These are phyloP conservation scores for Phymastichus coffea DNA, from an alignment of 1,140 invertebrate genomes.

Conservation along the genomic window DNA sequence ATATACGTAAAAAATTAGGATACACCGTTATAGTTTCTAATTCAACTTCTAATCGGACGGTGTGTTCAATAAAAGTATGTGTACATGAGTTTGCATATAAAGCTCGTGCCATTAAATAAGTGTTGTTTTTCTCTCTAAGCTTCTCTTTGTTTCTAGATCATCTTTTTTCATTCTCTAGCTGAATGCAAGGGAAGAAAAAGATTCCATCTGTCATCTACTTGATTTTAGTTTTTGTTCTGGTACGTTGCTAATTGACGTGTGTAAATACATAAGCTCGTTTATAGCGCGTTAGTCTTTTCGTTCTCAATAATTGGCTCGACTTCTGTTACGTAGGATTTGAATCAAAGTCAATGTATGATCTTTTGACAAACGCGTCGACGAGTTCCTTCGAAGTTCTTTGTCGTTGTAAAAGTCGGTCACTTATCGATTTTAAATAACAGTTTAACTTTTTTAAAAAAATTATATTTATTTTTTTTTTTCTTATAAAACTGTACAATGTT, in stretches of 20 bases:
- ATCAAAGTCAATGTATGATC: background rate
- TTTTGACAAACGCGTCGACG: background rate
- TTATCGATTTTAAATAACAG: no score
- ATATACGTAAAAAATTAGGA: slow-evolving; percentile 43
- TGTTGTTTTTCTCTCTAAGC: background rate
- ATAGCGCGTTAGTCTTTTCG: background rate
- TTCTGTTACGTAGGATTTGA: background rate
- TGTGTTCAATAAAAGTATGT: slow-evolving; percentile 28
- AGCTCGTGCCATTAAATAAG: background rate
- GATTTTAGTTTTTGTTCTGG: no score
- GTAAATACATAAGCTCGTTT: slow-evolving; percentile 23
- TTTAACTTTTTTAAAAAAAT: no score
- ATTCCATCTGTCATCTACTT: no score
- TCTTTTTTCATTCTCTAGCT: background rate
- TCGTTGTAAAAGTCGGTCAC: no score
- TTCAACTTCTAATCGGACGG: slow-evolving; percentile 17
- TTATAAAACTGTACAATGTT: background rate
- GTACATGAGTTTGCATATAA: slow-evolving; percentile 15
- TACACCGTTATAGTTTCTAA: slow-evolving; percentile 26
- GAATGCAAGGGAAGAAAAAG: background rate
- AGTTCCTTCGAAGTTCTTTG: no score
- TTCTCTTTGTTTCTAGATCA: background rate
- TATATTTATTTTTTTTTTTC: background rate
- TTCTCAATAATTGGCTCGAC: background rate
- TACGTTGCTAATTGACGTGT: slow-evolving; percentile 7